Base-by-base conservation (phyloP, 2,113 vertebrate species). In the Zosterops borbonicus region DNA sequence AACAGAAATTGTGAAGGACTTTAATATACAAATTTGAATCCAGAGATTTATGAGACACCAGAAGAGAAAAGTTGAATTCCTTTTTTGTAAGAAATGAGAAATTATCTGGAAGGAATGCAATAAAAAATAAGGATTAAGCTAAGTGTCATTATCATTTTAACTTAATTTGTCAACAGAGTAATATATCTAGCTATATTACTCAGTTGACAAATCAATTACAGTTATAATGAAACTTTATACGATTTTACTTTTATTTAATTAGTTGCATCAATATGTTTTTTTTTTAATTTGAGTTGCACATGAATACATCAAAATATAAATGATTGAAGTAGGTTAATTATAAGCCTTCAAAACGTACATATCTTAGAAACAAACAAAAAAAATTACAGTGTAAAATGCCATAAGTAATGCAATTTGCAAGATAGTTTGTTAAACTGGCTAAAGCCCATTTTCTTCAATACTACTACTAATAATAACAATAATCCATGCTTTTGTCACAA, bases 191-290 rank as follows among this genome's bases (percentile, higher is more conserved):
- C 85, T 93, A 83, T 93, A 97, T 97, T 96, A 93, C 52, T 94
- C 82, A 78, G 71, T 67, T 97, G 97, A 97, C 93, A 98, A 97
- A 97, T 97, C 95, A 97, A 97, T 98, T 97, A 97, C 85, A 97
- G 69, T 90, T 97, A 96, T 97, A 96, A 98, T 97, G 95, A 97
- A 97, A 98, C 93, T 97, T 97, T 94, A 96, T 94, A 94, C 1
- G 23, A 96, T 96, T 97, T 98, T 97, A 96, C 87, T 98, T 97
- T 97, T 95, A 97, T 96, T 97, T 98, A 97, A 98, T 97, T 97
- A 98, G 95, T 96, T 96, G 58, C 88, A 96, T 97, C 94, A 96
- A 90, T 97, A 91, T 96, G 42, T 1, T n/a, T 82, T 82, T 69
- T 76, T 78, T 80, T 77, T 78, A 8, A 93, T 92, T 94, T 85